Evolutionary conservation across 1,140 invertebrate species (phyloP).

Genomic region (Danaus plexippus): DNA sequence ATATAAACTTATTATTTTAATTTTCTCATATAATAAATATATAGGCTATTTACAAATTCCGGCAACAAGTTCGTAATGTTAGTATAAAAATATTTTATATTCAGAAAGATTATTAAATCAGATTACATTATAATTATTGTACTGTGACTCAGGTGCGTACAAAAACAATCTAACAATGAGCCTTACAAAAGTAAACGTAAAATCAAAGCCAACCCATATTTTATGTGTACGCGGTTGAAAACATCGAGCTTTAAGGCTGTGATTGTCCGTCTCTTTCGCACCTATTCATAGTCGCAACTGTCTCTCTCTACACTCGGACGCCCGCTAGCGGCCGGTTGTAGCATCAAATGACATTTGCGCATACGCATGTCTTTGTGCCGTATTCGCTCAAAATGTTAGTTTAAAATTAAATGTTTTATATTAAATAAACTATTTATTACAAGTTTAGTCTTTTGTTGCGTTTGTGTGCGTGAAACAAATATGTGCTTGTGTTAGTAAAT

Average conservation of each 20-base stretch:
- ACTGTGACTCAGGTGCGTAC: constrained; percentile 4
- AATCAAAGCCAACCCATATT: constrained; percentile 15
- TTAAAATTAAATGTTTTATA: constrained; percentile 6
- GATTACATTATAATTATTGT: no score
- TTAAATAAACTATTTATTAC: constrained; percentile 11
- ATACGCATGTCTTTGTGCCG: constrained; percentile 44
- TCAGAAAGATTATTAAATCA: no score
- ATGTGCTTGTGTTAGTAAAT: constrained; percentile 63
- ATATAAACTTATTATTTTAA: no score
- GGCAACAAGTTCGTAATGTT: no score
- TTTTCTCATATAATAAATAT: no score
- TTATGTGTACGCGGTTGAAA: constrained; percentile 17
- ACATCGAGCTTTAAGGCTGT: constrained; percentile 57
- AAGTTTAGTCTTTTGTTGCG: constrained; percentile 20
- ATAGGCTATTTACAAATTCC: no score
- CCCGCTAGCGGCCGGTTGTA: constrained; percentile 38
- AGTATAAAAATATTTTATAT: no score
- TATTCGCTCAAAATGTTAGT: constrained; percentile 28
- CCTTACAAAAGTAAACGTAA: constrained; percentile 11
- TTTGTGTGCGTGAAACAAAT: constrained; percentile 30
- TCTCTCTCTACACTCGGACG: constrained; percentile 33
- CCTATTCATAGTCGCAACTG: constrained; percentile 17
- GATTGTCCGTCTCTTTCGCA: constrained; percentile 29
- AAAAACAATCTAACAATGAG: constrained; percentile 17
- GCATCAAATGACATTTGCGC: constrained; percentile 53